phyloP scores from a whole-genome alignment of 2,888 invertebrate species.

The Ormia ochracea region DNA sequence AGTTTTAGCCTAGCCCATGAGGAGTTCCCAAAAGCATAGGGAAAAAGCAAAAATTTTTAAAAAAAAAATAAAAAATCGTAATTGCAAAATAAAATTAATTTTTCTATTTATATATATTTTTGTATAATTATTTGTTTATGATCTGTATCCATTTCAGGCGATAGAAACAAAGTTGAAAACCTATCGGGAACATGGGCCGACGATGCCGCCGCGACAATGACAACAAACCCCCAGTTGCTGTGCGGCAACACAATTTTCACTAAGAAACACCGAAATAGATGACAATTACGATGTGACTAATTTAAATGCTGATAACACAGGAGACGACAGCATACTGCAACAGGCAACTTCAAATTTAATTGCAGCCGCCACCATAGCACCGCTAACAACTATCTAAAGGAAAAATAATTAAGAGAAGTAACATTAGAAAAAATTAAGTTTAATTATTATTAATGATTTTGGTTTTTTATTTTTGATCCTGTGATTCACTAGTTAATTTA shows the following conservation, averaged over 20 bases:
- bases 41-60: too few species aligned
- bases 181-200: conserved; percentile 75
- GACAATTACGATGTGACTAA: conserved; percentile 53
- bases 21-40: too few species aligned
- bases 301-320: conserved; percentile 29
- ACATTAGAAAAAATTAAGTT: conserved; percentile 25
- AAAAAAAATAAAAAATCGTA: too few species aligned
- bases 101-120: not conserved
- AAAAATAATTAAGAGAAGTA: conserved; percentile 19
- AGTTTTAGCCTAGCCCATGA: too few species aligned
- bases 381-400: conserved; percentile 56
- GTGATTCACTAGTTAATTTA: conserved; percentile 58
- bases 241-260: conserved; percentile 63
- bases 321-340: conserved; percentile 50
- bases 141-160: conserved; percentile 68
- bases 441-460: conserved; percentile 16
- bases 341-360: conserved; percentile 58
- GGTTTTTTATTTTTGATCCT: conserved; percentile 48
- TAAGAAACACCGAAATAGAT: conserved; percentile 50
- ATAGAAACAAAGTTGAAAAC: conserved; percentile 77
- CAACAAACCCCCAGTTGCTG: conserved; percentile 70
- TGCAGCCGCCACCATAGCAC: conserved; percentile 61
- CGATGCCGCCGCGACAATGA: conserved; percentile 75
- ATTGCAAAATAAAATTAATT: too few species aligned
- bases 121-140: not conserved